These are phyloP conservation scores for Calephelis perditalis DNA, from an alignment of 2,888 invertebrate genomes.

Conservation along the genomic window DNA sequence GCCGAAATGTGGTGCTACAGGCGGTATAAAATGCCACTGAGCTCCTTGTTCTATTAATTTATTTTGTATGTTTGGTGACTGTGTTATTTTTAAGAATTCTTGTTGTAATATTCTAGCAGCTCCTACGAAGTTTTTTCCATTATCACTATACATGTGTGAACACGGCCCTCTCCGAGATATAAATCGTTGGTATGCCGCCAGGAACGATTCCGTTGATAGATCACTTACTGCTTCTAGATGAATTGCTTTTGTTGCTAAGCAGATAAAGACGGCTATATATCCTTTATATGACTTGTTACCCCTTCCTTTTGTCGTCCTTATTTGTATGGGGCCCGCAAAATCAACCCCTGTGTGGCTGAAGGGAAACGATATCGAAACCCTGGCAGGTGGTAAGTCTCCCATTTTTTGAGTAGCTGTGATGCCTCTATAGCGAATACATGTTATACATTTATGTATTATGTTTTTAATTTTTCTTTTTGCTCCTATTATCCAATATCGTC, in stretches of 20 bases:
- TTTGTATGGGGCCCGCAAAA: background rate
- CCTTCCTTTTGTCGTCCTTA: background rate
- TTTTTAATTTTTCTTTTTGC: too few species aligned
- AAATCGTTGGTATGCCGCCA: constrained; percentile 18
- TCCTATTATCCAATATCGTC: too few species aligned
- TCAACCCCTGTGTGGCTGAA: too few species aligned
- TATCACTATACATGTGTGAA: constrained; percentile 14
- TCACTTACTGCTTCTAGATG: constrained; percentile 5
- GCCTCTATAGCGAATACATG: too few species aligned
- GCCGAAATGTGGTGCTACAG: constrained; percentile 27
- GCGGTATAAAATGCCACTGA: constrained; percentile 24
- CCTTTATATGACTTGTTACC: too few species aligned
- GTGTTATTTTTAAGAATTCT: constrained; percentile 19
- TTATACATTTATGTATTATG: too few species aligned
- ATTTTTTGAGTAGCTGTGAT: too few species aligned
- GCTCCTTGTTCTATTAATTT: constrained; percentile 11
- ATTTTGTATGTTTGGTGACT: constrained; percentile 14
- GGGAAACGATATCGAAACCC: too few species aligned
- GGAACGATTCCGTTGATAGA: constrained; percentile 12
- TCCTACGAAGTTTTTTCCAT: constrained; percentile 10
- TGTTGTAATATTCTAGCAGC: background rate
- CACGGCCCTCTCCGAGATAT: constrained; percentile 27
- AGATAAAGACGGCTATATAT: too few species aligned
- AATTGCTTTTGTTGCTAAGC: background rate
- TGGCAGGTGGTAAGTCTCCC: too few species aligned